A percentile compares a stretch with the other conserved stretches of the same genome.
Evolutionary conservation across 1,140 invertebrate species (phyloP).

Genomic region (Atta texana): DNA sequence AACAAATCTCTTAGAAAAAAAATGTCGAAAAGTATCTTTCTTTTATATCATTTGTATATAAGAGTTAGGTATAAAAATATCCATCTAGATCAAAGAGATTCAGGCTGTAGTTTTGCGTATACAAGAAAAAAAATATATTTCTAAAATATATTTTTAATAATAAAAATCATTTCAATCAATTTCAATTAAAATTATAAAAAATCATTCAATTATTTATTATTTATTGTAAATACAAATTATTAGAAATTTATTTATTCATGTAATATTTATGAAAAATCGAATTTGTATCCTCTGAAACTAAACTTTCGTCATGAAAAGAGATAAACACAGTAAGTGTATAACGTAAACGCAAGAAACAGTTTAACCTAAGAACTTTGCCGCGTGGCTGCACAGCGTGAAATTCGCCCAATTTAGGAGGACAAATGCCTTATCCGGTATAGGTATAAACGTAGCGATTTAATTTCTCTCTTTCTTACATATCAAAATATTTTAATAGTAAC

Average conservation of each 20-base stretch:
- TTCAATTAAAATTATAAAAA: background rate
- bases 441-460: background rate
- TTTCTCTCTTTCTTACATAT: background rate
- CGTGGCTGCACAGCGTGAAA: constrained; percentile 21
- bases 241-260: background rate
- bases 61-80: background rate
- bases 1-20: background rate
- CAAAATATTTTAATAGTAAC: background rate
- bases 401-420: background rate
- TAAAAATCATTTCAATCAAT: background rate
- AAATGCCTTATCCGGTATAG: constrained; percentile 7
- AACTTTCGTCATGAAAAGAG: background rate
- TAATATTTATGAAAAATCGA: background rate
- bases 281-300: background rate
- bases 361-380: constrained; percentile 14
- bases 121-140: background rate
- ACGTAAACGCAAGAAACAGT: constrained; percentile 8
- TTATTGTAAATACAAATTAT: too few species aligned
- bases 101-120: background rate
- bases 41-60: background rate
- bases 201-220: background rate
- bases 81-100: background rate
- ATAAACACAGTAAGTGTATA: background rate
- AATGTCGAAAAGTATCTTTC: background rate
- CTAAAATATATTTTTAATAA: background rate